phyloP scores from a whole-genome alignment of 2,888 invertebrate species.

The Orgyia antiqua region DNA sequence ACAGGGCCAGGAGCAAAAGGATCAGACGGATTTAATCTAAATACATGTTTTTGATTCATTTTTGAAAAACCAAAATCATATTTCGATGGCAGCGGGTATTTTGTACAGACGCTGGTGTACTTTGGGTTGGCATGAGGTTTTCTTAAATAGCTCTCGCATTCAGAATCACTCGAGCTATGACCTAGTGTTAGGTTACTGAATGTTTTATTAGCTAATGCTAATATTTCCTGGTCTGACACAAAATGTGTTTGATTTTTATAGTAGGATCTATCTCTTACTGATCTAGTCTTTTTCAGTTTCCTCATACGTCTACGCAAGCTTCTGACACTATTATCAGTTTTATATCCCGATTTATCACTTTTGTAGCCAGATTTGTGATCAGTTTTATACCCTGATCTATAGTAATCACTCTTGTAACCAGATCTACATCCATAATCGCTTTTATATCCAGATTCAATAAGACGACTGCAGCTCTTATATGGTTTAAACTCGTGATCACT shows the following conservation, averaged over 20 bases:
- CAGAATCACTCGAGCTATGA: slow-evolving; percentile 75
- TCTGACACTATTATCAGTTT: slow-evolving; percentile 77
- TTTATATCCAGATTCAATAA: slow-evolving; percentile 79
- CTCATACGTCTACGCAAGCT: slow-evolving; percentile 68
- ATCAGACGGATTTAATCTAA: slow-evolving; percentile 58
- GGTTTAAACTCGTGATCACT: slow-evolving; percentile 77
- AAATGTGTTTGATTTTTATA: slow-evolving; percentile 77
- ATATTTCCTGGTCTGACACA: slow-evolving; percentile 78
- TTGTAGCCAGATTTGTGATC: slow-evolving; percentile 80
- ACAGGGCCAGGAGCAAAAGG: slow-evolving; percentile 74
- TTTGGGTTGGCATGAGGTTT: slow-evolving; percentile 63
- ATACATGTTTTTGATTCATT: slow-evolving; percentile 51
- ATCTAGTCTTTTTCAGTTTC: slow-evolving; percentile 71
- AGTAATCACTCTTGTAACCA: slow-evolving; percentile 71
- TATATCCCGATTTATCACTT: slow-evolving; percentile 79
- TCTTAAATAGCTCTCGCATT: slow-evolving; percentile 63
- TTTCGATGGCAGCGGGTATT: slow-evolving; percentile 60
- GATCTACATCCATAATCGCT: slow-evolving; percentile 79
- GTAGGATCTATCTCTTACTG: slow-evolving; percentile 69
- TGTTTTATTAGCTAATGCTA: slow-evolving; percentile 74
- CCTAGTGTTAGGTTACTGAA: slow-evolving; percentile 76
- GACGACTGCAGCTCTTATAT: slow-evolving; percentile 70
- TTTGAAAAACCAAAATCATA: slow-evolving; percentile 62
- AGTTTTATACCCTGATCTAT: slow-evolving; percentile 79
- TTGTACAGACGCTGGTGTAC: slow-evolving; percentile 64